Evolutionary conservation across 2,113 vertebrate species (phyloP).

Genomic region (Plotosus lineatus): DNA sequence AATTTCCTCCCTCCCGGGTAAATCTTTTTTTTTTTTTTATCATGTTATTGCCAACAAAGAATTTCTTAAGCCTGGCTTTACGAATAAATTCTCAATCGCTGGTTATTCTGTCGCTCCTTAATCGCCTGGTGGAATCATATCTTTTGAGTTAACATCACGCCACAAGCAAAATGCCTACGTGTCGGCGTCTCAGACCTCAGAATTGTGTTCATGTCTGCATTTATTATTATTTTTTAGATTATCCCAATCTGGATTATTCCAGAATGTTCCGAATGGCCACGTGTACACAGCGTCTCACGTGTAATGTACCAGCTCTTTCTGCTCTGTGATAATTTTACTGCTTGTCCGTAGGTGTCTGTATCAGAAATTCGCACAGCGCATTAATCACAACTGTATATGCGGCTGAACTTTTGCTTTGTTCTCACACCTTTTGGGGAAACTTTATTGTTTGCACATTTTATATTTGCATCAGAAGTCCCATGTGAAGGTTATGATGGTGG

Average conservation of each 20-base stretch:
- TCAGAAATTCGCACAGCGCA: neutral
- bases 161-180: too few relatives aligned
- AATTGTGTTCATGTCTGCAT: neutral
- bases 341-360: neutral
- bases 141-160: too few relatives aligned
- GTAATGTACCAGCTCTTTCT: neutral
- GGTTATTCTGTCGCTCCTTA: too few relatives aligned
- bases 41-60: too few relatives aligned
- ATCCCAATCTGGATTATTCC: neutral
- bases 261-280: neutral
- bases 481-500: neutral
- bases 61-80: too few relatives aligned
- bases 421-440: constrained; percentile 12
- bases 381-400: neutral
- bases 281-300: neutral
- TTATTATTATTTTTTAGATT: neutral
- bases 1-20: too few relatives aligned
- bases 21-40: too few relatives aligned
- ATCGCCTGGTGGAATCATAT: too few relatives aligned
- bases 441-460: constrained; percentile 8
- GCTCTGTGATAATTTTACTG: neutral
- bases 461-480: neutral
- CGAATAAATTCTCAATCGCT: too few relatives aligned
- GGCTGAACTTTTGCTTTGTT: neutral
- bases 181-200: neutral